Conservation (phyloP, 2,797 vertebrate genomes). For the Eulemur rubriventer region DNA sequence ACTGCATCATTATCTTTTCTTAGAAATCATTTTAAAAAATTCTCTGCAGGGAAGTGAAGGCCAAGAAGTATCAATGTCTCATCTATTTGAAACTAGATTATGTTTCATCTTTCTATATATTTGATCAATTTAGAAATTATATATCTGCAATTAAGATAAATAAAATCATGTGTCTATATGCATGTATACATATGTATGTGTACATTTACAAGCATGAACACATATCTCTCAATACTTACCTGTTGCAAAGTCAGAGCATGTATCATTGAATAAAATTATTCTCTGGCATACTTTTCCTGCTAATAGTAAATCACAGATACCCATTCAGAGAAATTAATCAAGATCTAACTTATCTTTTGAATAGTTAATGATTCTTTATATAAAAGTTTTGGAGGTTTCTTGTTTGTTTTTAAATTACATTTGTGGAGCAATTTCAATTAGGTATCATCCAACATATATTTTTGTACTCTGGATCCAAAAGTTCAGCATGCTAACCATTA, state of each 20-base stretch:
- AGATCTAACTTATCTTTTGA: background rate
- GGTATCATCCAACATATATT: background rate
- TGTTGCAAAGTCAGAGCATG: background rate
- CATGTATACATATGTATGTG: too few species aligned
- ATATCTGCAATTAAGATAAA: background rate
- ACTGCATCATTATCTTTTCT: slow-evolving; percentile 57
- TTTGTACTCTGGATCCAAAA: background rate
- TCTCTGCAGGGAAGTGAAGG: slow-evolving; percentile 39
- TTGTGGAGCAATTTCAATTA: background rate
- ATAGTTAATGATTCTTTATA: background rate
- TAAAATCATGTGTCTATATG: background rate
- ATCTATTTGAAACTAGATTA: background rate
- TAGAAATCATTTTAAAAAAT: slow-evolving; percentile 43
- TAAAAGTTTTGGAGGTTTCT: background rate
- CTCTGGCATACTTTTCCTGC: background rate
- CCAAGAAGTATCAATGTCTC: slow-evolving; percentile 1
- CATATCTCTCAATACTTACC: background rate
- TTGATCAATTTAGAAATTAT: background rate
- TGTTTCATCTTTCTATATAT: background rate
- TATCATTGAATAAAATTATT: background rate
- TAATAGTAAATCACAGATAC: background rate
- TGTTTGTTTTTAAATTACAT: background rate
- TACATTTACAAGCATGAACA: background rate
- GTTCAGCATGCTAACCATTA: background rate
- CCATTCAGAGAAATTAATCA: background rate